Conservation (phyloP, 2,797 vertebrate species). For the Smutsia temminckii region DNA sequence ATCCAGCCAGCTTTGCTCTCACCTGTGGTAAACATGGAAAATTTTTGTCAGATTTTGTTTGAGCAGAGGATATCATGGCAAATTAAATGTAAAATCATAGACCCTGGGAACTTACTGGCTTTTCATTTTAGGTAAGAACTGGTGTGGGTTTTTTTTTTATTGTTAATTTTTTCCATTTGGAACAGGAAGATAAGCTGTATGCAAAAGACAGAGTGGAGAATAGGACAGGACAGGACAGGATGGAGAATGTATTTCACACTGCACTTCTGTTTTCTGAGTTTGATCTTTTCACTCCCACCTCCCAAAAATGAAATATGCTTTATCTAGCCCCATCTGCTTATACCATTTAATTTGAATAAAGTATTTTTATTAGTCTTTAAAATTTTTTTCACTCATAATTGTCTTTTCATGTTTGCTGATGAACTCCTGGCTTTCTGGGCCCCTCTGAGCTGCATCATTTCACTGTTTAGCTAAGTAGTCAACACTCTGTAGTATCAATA, state of each 20-base stretch:
- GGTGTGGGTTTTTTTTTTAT: background rate
- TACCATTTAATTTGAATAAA: background rate
- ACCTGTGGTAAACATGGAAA: background rate
- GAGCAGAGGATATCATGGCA: background rate
- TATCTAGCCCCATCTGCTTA: background rate
- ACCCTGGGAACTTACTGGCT: background rate
- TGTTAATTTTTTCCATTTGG: background rate
- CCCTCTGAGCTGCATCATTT: background rate
- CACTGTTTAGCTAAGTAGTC: background rate
- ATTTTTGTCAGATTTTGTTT: background rate
- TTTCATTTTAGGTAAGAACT: background rate
- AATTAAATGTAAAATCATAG: background rate
- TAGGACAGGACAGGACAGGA: background rate
- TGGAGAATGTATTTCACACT: accelerated
- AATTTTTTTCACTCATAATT: background rate
- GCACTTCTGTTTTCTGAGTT: background rate
- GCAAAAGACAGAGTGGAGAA: background rate
- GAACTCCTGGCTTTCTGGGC: background rate
- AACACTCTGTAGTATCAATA: accelerated
- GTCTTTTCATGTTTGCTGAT: background rate
- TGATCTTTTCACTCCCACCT: background rate
- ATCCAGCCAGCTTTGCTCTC: no score
- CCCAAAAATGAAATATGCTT: background rate
- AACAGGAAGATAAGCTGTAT: background rate
- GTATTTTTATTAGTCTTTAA: background rate